Conservation (phyloP, 2,113 vertebrate genomes). For the Ifrita kowaldi region DNA sequence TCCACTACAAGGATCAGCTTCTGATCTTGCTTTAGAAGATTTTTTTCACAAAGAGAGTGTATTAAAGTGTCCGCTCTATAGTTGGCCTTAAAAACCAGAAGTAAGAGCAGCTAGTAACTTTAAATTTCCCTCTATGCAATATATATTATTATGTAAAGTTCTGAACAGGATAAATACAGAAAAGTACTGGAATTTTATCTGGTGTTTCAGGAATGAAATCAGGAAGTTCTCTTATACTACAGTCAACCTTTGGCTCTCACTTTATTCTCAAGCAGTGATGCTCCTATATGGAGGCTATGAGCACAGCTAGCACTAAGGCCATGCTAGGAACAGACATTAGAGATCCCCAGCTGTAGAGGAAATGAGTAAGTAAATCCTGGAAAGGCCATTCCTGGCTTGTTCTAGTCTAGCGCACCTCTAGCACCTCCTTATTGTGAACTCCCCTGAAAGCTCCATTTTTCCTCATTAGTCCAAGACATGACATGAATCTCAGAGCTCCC, state of each 20-base stretch:
- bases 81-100: neutral
- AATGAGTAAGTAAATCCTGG: neutral
- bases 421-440: neutral
- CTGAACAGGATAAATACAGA: neutral
- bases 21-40: neutral
- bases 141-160: neutral
- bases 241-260: neutral
- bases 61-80: neutral
- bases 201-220: neutral
- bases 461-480: neutral
- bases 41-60: neutral
- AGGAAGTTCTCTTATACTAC: neutral
- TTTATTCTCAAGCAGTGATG: neutral
- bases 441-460: neutral
- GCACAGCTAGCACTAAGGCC: neutral
- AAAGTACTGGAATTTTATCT: neutral
- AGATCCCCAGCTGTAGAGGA: neutral
- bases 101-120: neutral
- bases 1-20: neutral
- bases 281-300: neutral
- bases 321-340: neutral
- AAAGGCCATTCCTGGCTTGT: neutral
- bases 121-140: neutral
- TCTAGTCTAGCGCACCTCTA: neutral
- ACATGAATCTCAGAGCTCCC: neutral